Evolutionary conservation across 2,113 vertebrate genomes (phyloP), one percentile per base, ranked within the genome.

Genomic region (Bubalus kerabau): DNA sequence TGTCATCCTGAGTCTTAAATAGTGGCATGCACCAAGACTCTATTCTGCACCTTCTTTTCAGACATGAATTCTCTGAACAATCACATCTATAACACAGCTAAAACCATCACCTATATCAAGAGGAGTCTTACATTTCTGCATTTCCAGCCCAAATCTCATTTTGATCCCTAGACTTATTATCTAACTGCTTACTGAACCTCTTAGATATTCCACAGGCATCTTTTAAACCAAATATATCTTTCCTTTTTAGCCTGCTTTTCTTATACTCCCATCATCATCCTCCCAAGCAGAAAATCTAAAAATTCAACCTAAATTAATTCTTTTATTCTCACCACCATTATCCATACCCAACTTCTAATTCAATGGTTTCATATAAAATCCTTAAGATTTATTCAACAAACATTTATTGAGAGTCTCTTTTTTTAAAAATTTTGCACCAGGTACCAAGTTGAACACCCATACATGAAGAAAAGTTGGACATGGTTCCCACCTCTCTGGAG

Each of bases 381-480:
- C 81, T 81, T 92, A 94, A 84, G 59, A 95, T 95, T 91, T 95
- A 92, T 24, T 89, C 36, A 93, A 78, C 24, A 87, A 97, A 91
- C 16, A 57, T 80, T 67, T 64, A 62, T 52, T 81, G 28, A 92
- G 36, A 36, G 81, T 88, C 57, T 85, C 26, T 15, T 15, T 7
- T 30, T 62, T 62, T 15, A 1, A 30, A 62, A 7, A 62, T 91
- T 93, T 52, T 82, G 24, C 46, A 85, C 3, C 50, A 95, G 30
- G n/a, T 50, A 78, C 28, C 48, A 94, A 92, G 48, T 21, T 83
- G 7, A 95, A 86, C 10, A 91, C 4, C 21, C 87, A 48, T 52
- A 93, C 6, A 57, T 67, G 80, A 92, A 94, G 30, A 95, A 89
- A 87, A 90, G 5, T 87, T 92, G 90, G 13, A 96, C 14, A 81